A percentile compares a stretch with the other conserved stretches of the same genome.
These are phyloP conservation scores for Sminthurides aquaticus DNA, from an alignment of 2,888 invertebrate species.

Conservation along the genomic window DNA sequence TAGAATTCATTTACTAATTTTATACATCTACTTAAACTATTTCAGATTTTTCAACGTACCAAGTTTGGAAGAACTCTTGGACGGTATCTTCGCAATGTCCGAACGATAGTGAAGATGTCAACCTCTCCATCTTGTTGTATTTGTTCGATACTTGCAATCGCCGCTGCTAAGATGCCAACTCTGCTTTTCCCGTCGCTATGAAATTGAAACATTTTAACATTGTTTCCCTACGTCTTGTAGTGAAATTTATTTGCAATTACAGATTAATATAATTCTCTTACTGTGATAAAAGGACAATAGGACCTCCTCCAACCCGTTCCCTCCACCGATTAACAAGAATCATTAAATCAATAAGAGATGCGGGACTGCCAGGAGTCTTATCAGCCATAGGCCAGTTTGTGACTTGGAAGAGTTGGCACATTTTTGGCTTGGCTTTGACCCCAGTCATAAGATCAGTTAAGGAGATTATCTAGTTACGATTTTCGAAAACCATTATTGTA, in stretches of 20 bases:
- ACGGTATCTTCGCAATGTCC: conserved; percentile 13
- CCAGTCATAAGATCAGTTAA: conserved; percentile 94
- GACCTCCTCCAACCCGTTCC: conserved; percentile 83
- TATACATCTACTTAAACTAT: not conserved
- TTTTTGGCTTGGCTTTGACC: conserved; percentile 85
- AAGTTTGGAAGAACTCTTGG: conserved; percentile 14
- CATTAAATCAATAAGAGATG: conserved; percentile 91
- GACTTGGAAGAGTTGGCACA: conserved; percentile 86
- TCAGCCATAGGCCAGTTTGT: conserved; percentile 97
- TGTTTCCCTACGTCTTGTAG: too few relatives aligned
- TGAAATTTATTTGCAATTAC: too few relatives aligned
- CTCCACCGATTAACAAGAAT: conserved; percentile 95
- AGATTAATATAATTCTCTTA: too few relatives aligned
- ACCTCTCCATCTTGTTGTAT: conserved; percentile 97
- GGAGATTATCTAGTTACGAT: conserved; percentile 74
- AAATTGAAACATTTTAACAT: too few relatives aligned
- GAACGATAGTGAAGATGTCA: conserved; percentile 93
- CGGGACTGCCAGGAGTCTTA: conserved; percentile 89
- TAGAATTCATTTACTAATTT: not conserved
- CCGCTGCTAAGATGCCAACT: conserved; percentile 95
- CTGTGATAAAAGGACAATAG: conserved; percentile 90
- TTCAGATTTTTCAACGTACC: conserved; percentile 56
- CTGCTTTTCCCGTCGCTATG: conserved; percentile 89
- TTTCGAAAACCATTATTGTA: not conserved
- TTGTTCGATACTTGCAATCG: conserved; percentile 96